Evolutionary conservation across 1,140 invertebrate species (phyloP).

Genomic region (Pteromalus puparum): DNA sequence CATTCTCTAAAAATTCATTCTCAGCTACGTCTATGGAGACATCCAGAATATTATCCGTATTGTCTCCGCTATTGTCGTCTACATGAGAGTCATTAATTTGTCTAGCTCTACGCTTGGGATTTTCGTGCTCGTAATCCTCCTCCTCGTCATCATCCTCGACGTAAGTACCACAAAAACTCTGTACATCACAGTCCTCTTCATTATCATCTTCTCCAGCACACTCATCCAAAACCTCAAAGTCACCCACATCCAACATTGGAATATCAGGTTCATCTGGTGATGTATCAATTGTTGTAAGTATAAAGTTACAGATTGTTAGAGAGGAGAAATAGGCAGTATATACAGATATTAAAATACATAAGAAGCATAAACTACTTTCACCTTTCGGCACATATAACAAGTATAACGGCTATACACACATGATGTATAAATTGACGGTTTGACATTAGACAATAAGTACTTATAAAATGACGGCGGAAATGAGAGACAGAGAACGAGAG

Average conservation of each 20-base stretch:
- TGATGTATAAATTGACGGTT: no score
- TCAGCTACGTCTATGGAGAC: conserved; percentile 47
- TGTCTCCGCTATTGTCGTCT: conserved; percentile 49
- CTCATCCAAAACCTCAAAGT: conserved; percentile 64
- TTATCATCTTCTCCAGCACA: conserved; percentile 61
- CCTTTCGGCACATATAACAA: not conserved
- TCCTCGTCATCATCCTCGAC: conserved; percentile 26
- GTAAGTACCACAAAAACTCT: conserved; percentile 20
- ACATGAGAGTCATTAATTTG: not conserved
- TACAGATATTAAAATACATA: not conserved
- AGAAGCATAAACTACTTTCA: not conserved
- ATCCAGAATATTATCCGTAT: conserved; percentile 48
- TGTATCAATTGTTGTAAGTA: conserved; percentile 15
- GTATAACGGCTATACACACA: no score
- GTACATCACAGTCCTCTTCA: conserved; percentile 35
- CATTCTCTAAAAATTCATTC: conserved; percentile 45
- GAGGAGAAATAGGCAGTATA: not conserved
- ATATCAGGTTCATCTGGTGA: conserved; percentile 54
- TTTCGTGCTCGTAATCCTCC: conserved; percentile 16
- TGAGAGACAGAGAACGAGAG: not conserved
- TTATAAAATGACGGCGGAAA: not conserved
- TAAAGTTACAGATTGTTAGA: conserved; percentile 13
- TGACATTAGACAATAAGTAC: not conserved
- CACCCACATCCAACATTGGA: conserved; percentile 58
- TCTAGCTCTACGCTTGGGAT: conserved; percentile 14